phyloP scores from a whole-genome alignment of 92 coral and sea anemone genomes.

The Umimayanthus chanpuru region DNA sequence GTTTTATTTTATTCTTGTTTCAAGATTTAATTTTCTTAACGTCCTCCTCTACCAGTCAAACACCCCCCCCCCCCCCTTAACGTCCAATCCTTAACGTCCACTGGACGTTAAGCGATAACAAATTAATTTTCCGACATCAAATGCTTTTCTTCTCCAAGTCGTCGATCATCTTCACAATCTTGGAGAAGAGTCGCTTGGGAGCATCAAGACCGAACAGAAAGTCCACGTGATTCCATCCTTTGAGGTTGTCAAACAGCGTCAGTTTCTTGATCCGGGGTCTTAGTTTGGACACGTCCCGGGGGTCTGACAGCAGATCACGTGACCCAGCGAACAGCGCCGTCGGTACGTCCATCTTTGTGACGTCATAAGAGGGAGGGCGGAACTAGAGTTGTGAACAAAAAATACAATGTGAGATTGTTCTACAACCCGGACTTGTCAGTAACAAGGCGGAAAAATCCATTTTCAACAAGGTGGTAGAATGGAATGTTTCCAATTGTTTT shows the following conservation, averaged over 20 bases:
- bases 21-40: too few species aligned
- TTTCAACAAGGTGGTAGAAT: too few species aligned
- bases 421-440: too few species aligned
- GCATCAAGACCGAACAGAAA: slow-evolving; percentile 74
- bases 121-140: too few species aligned
- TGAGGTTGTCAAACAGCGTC: slow-evolving; percentile 59
- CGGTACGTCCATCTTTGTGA: slow-evolving; percentile 71
- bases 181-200: slow-evolving; percentile 52
- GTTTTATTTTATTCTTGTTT: too few species aligned
- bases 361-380: slow-evolving; percentile 72
- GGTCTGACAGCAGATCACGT: slow-evolving; percentile 83
- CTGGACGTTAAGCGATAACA: too few species aligned
- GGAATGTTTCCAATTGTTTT: too few species aligned
- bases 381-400: slow-evolving; percentile 38
- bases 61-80: too few species aligned
- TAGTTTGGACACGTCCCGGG: slow-evolving; percentile 69
- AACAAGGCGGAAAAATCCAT: too few species aligned
- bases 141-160: background rate
- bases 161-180: slow-evolving; percentile 55
- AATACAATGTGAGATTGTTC: background rate
- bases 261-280: slow-evolving; percentile 58
- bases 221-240: slow-evolving; percentile 79
- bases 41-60: too few species aligned
- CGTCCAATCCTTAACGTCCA: too few species aligned
- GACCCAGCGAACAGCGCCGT: slow-evolving; percentile 81